Percentiles rank a stretch among this genome's conserved stretches.
phyloP scores from a whole-genome alignment of 2,797 vertebrate genomes.

The Darevskia nairensis region DNA sequence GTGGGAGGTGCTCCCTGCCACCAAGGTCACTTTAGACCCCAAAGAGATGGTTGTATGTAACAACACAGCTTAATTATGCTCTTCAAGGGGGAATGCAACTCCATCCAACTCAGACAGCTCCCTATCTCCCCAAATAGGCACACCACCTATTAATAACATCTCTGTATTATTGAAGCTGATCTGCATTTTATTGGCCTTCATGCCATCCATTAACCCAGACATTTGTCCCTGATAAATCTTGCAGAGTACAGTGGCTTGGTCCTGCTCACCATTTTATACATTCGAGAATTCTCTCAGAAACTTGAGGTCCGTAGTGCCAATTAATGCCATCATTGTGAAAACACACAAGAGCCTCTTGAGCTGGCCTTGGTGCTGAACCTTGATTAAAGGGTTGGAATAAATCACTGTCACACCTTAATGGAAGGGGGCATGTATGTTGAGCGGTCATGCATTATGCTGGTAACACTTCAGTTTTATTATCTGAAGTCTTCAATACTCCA shows the following conservation, averaged over 20 bases:
- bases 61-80: neutral
- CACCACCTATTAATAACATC: neutral
- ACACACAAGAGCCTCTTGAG: neutral
- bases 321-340: fast-evolving
- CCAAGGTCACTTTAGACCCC: neutral
- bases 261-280: constrained; percentile 13
- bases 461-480: neutral
- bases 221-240: neutral
- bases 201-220: neutral
- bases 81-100: neutral
- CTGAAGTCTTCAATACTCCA: neutral
- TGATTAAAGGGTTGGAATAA: fast-evolving
- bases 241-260: neutral
- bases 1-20: neutral
- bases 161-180: neutral
- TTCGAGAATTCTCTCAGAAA: neutral
- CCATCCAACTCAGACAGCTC: neutral
- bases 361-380: constrained; percentile 62
- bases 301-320: neutral
- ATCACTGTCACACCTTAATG: neutral
- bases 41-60: neutral
- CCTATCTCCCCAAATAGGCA: neutral
- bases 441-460: neutral
- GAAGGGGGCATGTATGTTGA: neutral
- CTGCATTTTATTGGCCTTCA: neutral